These are phyloP conservation scores for Potamarius usumacintae DNA, from an alignment of 2,113 vertebrate genomes.

Conservation along the genomic window DNA sequence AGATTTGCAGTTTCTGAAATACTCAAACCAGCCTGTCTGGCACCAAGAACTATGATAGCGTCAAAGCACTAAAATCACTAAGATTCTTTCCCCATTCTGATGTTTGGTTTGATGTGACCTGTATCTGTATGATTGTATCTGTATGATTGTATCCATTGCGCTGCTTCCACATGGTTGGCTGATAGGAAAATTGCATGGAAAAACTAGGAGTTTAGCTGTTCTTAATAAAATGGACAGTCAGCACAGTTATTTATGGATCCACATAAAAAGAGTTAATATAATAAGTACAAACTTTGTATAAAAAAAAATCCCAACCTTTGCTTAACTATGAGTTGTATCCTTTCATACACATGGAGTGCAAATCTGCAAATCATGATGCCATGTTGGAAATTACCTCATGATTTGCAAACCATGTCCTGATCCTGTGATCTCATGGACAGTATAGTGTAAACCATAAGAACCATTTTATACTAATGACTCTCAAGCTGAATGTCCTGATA, in stretches of 20 bases:
- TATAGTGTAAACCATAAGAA: background rate
- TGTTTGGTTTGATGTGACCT: background rate
- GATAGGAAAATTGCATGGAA: background rate
- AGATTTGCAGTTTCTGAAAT: background rate
- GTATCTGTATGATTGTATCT: background rate
- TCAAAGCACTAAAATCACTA: background rate
- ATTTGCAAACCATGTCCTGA: background rate
- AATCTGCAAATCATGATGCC: background rate
- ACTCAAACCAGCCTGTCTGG: background rate
- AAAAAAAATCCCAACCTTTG: background rate
- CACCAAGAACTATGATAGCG: background rate
- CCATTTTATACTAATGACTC: background rate
- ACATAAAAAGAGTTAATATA: background rate
- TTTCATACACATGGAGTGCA: background rate
- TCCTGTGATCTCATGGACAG: background rate
- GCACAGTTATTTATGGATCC: background rate
- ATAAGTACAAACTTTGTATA: background rate
- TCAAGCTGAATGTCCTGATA: background rate
- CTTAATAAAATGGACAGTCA: background rate
- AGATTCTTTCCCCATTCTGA: background rate
- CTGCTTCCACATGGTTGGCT: background rate
- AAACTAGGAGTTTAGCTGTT: background rate
- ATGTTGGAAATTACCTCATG: background rate
- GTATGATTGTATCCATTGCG: background rate
- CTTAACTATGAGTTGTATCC: background rate